Percentiles rank a stretch among this genome's conserved stretches.
phyloP scores from a whole-genome alignment of 2,888 invertebrate species.

The Leptinotarsa haldemani region DNA sequence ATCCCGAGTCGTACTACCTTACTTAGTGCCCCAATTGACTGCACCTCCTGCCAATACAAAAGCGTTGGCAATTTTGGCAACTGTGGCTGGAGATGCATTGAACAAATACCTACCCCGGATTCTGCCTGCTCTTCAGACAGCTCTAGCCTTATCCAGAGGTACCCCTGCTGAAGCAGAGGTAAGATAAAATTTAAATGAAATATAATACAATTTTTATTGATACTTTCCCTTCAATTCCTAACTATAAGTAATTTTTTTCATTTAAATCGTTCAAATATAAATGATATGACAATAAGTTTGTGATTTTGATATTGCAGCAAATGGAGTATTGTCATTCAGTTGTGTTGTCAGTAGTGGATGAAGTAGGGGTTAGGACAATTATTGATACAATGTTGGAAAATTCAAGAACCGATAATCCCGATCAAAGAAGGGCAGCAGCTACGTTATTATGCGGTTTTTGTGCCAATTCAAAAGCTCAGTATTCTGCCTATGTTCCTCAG shows the following conservation, averaged over 20 bases:
- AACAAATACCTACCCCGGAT: conserved; percentile 92
- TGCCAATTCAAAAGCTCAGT: conserved; percentile 88
- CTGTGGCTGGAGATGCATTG: conserved; percentile 93
- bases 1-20: conserved; percentile 94
- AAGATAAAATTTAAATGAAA: conserved; percentile 12
- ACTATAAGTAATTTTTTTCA: neutral
- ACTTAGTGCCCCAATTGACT: conserved; percentile 94
- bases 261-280: too few relatives aligned
- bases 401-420: conserved; percentile 73
- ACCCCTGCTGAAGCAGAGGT: conserved; percentile 61
- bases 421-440: conserved; percentile 83
- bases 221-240: neutral
- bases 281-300: neutral
- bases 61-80: conserved; percentile 92
- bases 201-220: neutral
- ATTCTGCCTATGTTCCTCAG: conserved; percentile 88
- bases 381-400: conserved; percentile 87
- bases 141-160: conserved; percentile 78
- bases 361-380: conserved; percentile 87
- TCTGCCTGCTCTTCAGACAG: conserved; percentile 87
- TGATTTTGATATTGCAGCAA: conserved; percentile 68
- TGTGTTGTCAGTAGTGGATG: conserved; percentile 89
- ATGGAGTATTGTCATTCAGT: conserved; percentile 93
- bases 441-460: conserved; percentile 92
- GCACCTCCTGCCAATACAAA: conserved; percentile 91